Base-by-base conservation (phyloP, 2,888 invertebrate species). In the Onchidella celtica region DNA sequence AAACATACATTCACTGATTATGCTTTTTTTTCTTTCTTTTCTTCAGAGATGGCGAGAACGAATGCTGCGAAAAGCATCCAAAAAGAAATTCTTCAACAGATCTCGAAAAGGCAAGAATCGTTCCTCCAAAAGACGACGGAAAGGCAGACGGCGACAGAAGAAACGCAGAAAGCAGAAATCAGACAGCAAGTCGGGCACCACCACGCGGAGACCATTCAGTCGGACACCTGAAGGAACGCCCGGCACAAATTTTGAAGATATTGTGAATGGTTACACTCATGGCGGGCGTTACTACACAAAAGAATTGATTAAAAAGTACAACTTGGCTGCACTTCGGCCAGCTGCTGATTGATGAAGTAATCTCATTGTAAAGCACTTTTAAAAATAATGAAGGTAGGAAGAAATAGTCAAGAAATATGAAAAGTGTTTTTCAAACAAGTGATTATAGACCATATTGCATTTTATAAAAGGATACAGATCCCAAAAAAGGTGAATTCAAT, bases 271-370 rank as follows among this genome's bases (percentile, higher is more conserved):
- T 6, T 80, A 80, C 36, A 66, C 74, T 0, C 80, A 80, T 40
- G 74, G 80, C 17, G 74, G 80, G 0, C 14, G 74, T 3, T 75
- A 74, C 36, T 75, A 80, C 36, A 36, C 74, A n/a, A 80, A 80
- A 27, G 73, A 47, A 34, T 36, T 73, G 32, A n/a, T 27, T 14
- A 36, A 65, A 14, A 40, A 47, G 29, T 34, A 65, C 24, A 55
- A 36, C 27, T 65, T 36, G 63, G 65, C 63, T 0, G 55, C 27
- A 14, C 55, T 59, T n/a, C 32, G 57, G 34, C 47, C 36, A n/a
- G 34, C 21, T 29, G n/a, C n/a, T 66, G 34, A 29, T 17, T 29
- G 14, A 17, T 17, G 61, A n/a, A 61, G 17, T 17, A n/a, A n/a
- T n/a, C n/a, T n/a, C 47, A 47, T 47, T 47, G 9, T 11, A 47